Base-by-base conservation (phyloP, 2,113 vertebrate species). In the Sorex araneus region DNA sequence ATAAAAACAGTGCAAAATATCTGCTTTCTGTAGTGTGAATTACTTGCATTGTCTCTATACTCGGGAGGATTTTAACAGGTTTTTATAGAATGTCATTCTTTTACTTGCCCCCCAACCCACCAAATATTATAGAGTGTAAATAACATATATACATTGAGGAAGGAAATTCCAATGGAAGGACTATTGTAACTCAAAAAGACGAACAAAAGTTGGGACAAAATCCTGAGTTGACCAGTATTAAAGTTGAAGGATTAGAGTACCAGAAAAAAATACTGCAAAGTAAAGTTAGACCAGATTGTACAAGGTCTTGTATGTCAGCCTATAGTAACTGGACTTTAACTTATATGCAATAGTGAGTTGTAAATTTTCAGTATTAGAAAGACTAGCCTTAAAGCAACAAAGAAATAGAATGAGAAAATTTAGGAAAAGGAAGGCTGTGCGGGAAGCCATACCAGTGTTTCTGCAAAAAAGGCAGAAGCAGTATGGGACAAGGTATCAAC, bases 361-460 rank as follows among this genome's bases (percentile, higher is more conserved):
- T 75, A 40, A 40, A 76, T 27, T 50, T 92, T 71, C 28, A 47
- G 13, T 8, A 57, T 91, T 66, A 43, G 28, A 86, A 76, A 91
- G 18, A 66, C 28, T 71, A 57, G 73, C 36, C 15, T 91, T 73
- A 78, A n/a, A 83, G 21, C 4, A 57, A 15, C 13, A 32, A 34
- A 63, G 81, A 21, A 67, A 5, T 71, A 12, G 34, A 82, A 13
- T 80, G 43, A 85, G 50, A 45, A 34, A 70, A 81, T 10, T 19
- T 15, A 43, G 16, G 23, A 54, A 27, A 64, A 57, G 6, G 19
- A n/a, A 76, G 69, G 15, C 30, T 57, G 21, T 70, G 63, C 60
- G 69, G 64, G 60, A 70, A 2, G 5, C n/a, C 36, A n/a, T 76
- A 76, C 9, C 2, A 73, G 27, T 77, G 43, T 69, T 64, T 64